Base-by-base conservation (phyloP, 1,140 invertebrate species). In the Ooceraea biroi region DNA sequence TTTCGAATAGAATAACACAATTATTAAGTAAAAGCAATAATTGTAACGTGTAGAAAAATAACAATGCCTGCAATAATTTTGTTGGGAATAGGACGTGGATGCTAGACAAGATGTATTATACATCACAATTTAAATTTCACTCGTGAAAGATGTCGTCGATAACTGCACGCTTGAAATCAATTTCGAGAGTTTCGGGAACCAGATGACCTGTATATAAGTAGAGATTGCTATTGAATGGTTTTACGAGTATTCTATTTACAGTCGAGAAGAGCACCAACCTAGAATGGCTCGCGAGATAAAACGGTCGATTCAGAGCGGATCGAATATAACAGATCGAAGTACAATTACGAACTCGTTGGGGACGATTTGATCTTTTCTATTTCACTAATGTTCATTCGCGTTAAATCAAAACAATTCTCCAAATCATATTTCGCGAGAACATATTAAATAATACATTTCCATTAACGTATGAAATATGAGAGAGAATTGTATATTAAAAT, bases 181-280 rank as follows among this genome's bases (percentile, higher is more conserved):
- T 52, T 44, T 22, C 30, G 30, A 78, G 61, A 55, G 17, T 11
- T 27, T 74, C 10, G 2, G 30, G 30, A 60, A 44, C 22, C 22
- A 44, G 71, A 27, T 25, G 22, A 74, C 17, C 17, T 27, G 14
- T 22, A 52, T 11, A 27, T 41, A 68, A 36, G 8, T 25, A 25
- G 46, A 77, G 44, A 66, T 52, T 50, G 77, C 72, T 55, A 48
- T 52, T 76, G 12, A 61, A 83, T 58, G 36, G 71, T 77, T 84
- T 71, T 73, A 83, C 66, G 30, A 72, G 65, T 78, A 80, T 80
- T 74, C 82, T 88, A 88, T 88, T 88, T 84, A 78, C 25, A 74
- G 69, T 61, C n/a, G 25, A 52, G 50, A 73, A 77, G 44, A n/a
- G n/a, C 55, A 52, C 12, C 36, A 14, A 12, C 76, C 55, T 61